phyloP scores from a whole-genome alignment of 1,140 invertebrate genomes.

The Mizuhopecten yessoensis region DNA sequence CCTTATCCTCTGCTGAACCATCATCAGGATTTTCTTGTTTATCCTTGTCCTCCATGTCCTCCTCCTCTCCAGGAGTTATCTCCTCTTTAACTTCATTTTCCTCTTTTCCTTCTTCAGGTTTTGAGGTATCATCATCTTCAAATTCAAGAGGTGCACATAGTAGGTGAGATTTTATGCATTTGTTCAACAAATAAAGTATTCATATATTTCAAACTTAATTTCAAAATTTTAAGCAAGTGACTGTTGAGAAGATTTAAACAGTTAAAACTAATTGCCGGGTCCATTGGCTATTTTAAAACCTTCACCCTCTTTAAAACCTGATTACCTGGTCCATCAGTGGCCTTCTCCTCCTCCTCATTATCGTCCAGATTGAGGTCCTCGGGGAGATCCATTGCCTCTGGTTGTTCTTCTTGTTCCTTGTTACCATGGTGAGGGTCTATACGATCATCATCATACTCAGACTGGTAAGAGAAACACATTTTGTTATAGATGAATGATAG shows the following conservation, averaged over 20 bases:
- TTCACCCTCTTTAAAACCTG: no score
- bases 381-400: slow-evolving; percentile 93
- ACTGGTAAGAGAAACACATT: slow-evolving; percentile 62
- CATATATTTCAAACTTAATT: no score
- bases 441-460: slow-evolving; percentile 84
- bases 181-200: no score
- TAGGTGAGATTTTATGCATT: no score
- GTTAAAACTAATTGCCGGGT: slow-evolving; percentile 42
- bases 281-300: no score
- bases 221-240: no score
- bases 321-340: slow-evolving; percentile 69
- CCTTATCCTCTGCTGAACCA: slow-evolving; percentile 79
- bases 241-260: not conserved
- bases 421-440: slow-evolving; percentile 92
- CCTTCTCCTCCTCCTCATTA: slow-evolving; percentile 84
- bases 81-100: slow-evolving; percentile 65
- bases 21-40: slow-evolving; percentile 65
- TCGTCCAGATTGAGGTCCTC: slow-evolving; percentile 93
- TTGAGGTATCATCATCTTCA: slow-evolving; percentile 44
- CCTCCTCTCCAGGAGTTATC: slow-evolving; percentile 77
- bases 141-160: not conserved
- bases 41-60: slow-evolving; percentile 82
- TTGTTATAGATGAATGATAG: not conserved
- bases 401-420: slow-evolving; percentile 79
- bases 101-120: slow-evolving; percentile 56